Percentiles rank a stretch among this genome's conserved stretches.
Conservation (phyloP, 2,797 vertebrate species). For the Oophaga sylvatica region DNA sequence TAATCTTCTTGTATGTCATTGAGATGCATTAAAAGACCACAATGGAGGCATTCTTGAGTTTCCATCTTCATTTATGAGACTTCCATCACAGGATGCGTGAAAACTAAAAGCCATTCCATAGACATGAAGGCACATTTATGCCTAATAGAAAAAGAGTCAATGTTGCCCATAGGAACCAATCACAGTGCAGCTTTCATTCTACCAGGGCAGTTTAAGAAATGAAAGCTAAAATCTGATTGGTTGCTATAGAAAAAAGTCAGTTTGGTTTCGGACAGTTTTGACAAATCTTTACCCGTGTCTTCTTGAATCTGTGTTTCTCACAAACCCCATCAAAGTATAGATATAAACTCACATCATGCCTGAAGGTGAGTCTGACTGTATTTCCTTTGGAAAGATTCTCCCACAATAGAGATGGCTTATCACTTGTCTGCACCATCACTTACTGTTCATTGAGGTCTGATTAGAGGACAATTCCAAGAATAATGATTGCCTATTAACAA, state of each 20-base stretch:
- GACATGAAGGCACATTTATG: too few species aligned
- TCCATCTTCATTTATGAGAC: neutral
- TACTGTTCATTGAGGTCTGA: neutral
- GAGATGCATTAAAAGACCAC: neutral
- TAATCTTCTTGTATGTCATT: neutral
- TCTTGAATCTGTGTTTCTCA: neutral
- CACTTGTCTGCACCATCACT: neutral
- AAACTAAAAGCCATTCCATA: too few species aligned
- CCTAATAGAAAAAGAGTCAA: too few species aligned
- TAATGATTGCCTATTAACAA: neutral
- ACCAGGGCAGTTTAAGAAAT: too few species aligned
- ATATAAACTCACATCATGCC: neutral
- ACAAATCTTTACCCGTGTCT: neutral
- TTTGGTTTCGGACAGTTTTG: too few species aligned
- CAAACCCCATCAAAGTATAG: neutral
- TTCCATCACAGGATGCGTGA: too few species aligned
- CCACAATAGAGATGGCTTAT: neutral
- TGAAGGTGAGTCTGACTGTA: neutral
- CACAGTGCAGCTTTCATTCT: too few species aligned
- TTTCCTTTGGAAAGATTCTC: neutral
- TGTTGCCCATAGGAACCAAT: too few species aligned
- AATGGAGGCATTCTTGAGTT: neutral
- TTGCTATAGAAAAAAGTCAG: too few species aligned
- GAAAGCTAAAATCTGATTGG: too few species aligned
- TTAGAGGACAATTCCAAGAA: neutral